Base-by-base conservation (phyloP, 2,113 vertebrate species). In the Gopherus evgoodei region DNA sequence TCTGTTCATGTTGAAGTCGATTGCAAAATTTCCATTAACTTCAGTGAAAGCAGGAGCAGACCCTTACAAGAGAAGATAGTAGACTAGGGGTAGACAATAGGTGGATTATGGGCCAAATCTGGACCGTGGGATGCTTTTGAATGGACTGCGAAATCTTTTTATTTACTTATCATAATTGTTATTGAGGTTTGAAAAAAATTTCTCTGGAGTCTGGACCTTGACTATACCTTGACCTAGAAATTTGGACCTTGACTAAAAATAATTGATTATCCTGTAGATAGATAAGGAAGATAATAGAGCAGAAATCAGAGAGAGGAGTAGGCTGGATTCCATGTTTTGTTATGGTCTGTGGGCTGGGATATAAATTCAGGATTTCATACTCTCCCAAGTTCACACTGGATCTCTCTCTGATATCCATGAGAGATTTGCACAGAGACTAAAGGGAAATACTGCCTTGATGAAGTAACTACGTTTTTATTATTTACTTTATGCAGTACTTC, bases 341-440 rank as follows among this genome's bases (percentile, higher is more conserved):
- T 92, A 24, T 72, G 69, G 2, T 72, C 69, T 38, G 65, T 35
- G 17, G 35, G 65, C 35, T 69, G 69, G 17, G 69, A 42, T 72
- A 38, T 38, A 38, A n/a, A 22, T 72, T 72, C 35, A 72, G n/a
- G n/a, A 72, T 21, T 17, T 72, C 4, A 57, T 69, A 84, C 89
- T 72, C 57, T 81, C 89, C 85, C 44, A 87, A 90, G 24, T 92
- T 95, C 93, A 91, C 94, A 52, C 52, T 57, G 79, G 53, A 76
- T 95, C 79, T 96, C 85, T 81, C 91, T 44, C 87, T 88, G 87
- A 22, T 94, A 92, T 54, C 75, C 92, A 83, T 86, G 90, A 87
- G 79, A 96, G 85, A 79, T 86, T 95, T 95, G 75, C 72, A 84
- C 65, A 44, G 54, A 86, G 93, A 91, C 81, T 87, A 85, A 84